Evolutionary conservation across 2,113 vertebrate species (phyloP).

Genomic region (Theristicus caerulescens): DNA sequence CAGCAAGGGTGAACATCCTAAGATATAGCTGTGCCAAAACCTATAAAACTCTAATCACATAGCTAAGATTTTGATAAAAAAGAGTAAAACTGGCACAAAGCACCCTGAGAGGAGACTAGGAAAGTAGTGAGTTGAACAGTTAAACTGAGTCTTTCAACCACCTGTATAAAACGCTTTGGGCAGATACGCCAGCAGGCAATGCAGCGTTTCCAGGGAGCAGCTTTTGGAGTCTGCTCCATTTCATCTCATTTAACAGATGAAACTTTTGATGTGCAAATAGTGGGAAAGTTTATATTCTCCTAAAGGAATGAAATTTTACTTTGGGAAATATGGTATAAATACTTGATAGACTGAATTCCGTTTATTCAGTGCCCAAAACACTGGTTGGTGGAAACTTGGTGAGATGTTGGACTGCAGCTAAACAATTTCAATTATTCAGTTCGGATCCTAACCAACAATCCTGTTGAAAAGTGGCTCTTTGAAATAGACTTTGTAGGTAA

Average conservation of each 20-base stretch:
- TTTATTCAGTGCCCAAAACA: background rate
- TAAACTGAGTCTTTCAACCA: background rate
- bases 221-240: background rate
- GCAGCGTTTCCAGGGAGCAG: background rate
- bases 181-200: background rate
- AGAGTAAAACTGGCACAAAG: background rate
- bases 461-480: background rate
- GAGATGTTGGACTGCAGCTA: background rate
- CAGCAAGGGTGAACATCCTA: background rate
- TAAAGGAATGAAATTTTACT: background rate
- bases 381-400: background rate
- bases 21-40: background rate
- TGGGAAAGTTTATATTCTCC: background rate
- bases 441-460: background rate
- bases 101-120: background rate
- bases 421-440: background rate
- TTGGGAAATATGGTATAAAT: background rate
- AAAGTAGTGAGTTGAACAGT: background rate
- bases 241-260: background rate
- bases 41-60: background rate
- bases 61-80: background rate
- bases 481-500: background rate
- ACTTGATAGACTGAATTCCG: background rate
- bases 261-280: background rate
- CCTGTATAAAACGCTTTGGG: background rate